Evolutionary conservation across 2,113 vertebrate species (phyloP).

Genomic region (Heterotis niloticus): DNA sequence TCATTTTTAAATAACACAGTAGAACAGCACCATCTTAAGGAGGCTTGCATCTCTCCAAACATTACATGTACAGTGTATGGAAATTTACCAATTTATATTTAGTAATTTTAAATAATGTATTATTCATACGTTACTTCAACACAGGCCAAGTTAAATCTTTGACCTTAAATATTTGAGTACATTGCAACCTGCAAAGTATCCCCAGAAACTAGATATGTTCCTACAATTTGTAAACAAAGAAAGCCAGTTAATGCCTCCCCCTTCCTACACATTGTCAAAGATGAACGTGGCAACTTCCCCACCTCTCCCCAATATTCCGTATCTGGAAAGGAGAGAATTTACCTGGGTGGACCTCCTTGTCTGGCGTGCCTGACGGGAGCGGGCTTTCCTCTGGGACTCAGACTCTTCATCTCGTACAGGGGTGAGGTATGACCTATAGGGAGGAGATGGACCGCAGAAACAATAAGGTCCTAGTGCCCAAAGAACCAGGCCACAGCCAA

Average conservation of each 20-base stretch:
- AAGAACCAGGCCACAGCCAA: too few species aligned
- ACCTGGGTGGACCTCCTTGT: constrained; percentile 97
- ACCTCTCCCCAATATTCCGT: too few species aligned
- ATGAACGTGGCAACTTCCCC: not conserved
- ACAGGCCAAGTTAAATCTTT: not conserved
- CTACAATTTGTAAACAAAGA: not conserved
- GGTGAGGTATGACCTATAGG: constrained; percentile 89
- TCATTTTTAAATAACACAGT: not conserved
- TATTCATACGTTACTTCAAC: not conserved
- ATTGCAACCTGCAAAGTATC: not conserved
- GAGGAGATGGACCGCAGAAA: not conserved
- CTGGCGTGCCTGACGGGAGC: constrained; percentile 95
- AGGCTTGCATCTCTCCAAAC: not conserved
- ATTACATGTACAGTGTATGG: not conserved
- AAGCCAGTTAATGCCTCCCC: not conserved
- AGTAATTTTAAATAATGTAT: not conserved
- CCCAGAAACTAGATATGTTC: not conserved
- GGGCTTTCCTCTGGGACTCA: constrained; percentile 97
- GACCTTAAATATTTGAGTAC: not conserved
- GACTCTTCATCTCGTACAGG: constrained; percentile 98
- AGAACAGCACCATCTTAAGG: constrained; percentile 11
- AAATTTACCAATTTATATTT: too few species aligned
- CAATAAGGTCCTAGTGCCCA: too few species aligned
- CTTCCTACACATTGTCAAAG: not conserved
- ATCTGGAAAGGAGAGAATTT: constrained; percentile 17